These are phyloP conservation scores for Drosophila differens DNA, from an alignment of 2,888 invertebrate species.

Conservation along the genomic window DNA sequence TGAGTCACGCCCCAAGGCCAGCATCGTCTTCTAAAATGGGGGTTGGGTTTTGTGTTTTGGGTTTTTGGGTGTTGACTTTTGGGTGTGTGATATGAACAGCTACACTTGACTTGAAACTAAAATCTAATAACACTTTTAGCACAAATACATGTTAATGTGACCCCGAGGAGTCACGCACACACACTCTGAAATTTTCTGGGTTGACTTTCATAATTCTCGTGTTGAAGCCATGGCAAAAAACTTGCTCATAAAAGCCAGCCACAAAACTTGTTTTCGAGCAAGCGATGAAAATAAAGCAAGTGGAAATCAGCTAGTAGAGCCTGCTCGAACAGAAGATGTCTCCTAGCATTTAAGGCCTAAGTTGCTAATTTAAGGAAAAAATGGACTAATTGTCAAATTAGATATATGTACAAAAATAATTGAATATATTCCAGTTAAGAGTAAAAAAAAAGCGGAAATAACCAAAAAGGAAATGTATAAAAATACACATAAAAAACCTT, in stretches of 20 bases:
- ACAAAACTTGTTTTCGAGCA: constrained; percentile 55
- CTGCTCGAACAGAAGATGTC: not conserved
- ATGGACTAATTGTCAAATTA: not conserved
- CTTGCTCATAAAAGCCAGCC: constrained; percentile 52
- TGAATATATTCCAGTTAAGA: not conserved
- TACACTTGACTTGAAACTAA: constrained; percentile 80
- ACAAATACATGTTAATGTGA: constrained; percentile 81
- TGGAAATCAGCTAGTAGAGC: not conserved
- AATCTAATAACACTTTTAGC: constrained; percentile 82
- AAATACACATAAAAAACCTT: not conserved
- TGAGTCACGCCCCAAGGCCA: constrained; percentile 54
- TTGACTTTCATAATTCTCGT: constrained; percentile 61
- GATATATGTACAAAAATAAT: not conserved
- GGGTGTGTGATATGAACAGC: constrained; percentile 19
- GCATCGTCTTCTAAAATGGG: not conserved
- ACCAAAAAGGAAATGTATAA: not conserved
- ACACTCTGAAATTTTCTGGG: constrained; percentile 24
- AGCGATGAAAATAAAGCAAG: constrained; percentile 20
- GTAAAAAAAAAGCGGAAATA: not conserved
- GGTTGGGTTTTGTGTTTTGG: not conserved
- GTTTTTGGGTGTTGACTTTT: constrained; percentile 6
- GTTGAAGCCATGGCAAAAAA: constrained; percentile 42
- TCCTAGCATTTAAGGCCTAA: not conserved
- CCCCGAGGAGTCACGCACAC: constrained; percentile 75
- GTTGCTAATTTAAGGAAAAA: not conserved